Base-by-base conservation (phyloP, 2,888 invertebrate species). In the Morpho deidamia region DNA sequence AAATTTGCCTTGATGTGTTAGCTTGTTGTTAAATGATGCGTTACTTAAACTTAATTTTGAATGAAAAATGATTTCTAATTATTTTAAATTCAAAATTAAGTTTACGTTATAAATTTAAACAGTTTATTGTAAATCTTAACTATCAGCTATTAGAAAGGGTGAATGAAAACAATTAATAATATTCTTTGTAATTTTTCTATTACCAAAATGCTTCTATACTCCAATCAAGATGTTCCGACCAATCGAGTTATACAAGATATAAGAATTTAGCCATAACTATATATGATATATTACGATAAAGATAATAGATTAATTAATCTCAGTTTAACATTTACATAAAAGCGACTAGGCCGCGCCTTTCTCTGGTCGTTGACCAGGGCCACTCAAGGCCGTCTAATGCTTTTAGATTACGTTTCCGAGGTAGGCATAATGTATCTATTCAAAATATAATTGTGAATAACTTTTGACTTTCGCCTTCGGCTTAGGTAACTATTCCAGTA, bases 341-440 rank as follows among this genome's bases (percentile, higher is more conserved):
- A 60, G 50, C 59, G 53, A 57, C 56, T 62, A 59, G 57, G 38
- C 55, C 33, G 59, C 51, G 48, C 63, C 64, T 65, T 62, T 65
- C 63, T 61, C 63, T 62, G 65, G 65, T 58, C 66, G 44, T 54
- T 62, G 64, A 63, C 63, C 63, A 59, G 39, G 50, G 49, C 50
- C 55, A 53, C 53, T 63, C 58, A 63, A 63, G 66, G 65, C 59
- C 62, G 58, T 39, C 52, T 49, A 35, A 46, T 49, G 45, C 43
- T 45, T 44, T 48, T 41, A 39, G 14, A 23, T 39, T 47, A 23
- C 41, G n/a, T 41, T 39, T 34, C 41, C 34, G 14, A 41, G 12
- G 10, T 41, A 12, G 12, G 33, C 45, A 45, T 55, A 42, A 37
- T 33, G 3, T 37, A 7, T 40, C 4, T 33, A 40, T 47, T 23